Evolutionary conservation across 2,797 vertebrate species (phyloP).

Genomic region (Lacerta agilis): DNA sequence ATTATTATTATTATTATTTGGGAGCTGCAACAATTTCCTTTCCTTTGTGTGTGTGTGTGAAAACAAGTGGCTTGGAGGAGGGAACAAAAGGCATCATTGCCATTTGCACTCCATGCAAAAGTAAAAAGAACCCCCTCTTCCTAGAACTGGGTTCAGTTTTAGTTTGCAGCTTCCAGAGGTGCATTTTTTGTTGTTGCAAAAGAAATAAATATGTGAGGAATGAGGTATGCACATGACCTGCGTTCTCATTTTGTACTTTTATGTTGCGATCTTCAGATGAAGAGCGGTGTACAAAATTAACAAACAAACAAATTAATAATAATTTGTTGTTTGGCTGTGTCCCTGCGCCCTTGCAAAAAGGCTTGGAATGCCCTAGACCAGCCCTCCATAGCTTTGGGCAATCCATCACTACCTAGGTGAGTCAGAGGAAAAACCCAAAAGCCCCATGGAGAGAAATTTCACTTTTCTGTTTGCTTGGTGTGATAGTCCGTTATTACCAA

Average conservation of each 20-base stretch:
- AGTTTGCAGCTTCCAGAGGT: neutral
- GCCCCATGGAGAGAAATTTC: constrained; percentile 33
- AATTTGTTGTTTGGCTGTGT: neutral
- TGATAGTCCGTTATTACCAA: constrained; percentile 34
- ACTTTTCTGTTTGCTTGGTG: constrained; percentile 41
- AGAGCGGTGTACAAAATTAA: too few relatives aligned
- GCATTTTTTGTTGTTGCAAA: neutral
- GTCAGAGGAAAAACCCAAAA: constrained; percentile 2
- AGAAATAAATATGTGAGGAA: neutral
- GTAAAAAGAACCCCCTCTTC: neutral
- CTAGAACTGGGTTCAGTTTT: too few relatives aligned
- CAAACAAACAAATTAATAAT: too few relatives aligned
- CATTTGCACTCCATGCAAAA: neutral
- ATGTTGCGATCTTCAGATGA: too few relatives aligned
- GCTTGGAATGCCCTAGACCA: too few relatives aligned
- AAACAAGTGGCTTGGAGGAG: too few relatives aligned
- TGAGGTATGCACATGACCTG: neutral
- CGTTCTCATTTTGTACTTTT: neutral
- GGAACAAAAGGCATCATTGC: too few relatives aligned
- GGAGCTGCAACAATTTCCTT: too few relatives aligned
- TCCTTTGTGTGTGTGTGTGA: too few relatives aligned
- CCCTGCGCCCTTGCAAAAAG: neutral
- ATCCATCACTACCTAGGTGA: neutral
- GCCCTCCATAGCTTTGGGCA: neutral
- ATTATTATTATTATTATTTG: too few relatives aligned